Evolutionary conservation across 2,113 vertebrate species (phyloP), one percentile per base, ranked within the genome.

Genomic region (Balaenoptera acutorostrata): DNA sequence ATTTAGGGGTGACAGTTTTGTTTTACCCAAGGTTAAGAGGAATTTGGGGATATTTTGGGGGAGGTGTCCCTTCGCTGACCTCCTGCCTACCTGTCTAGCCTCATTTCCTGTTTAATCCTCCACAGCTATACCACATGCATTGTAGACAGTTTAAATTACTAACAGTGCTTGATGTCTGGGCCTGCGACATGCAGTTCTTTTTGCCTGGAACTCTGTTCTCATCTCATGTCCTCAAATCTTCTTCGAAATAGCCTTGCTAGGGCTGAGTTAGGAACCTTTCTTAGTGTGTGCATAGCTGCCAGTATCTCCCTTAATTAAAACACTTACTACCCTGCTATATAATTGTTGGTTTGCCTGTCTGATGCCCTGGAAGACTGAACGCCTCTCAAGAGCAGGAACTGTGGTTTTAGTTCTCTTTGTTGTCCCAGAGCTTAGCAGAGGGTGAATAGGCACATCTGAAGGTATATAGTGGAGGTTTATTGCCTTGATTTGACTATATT

Each of bases 21-120:
- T 96, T 96, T 96, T 96, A 72, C 31, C 14, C 31, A 85, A 33
- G 71, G 31, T 91, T 41, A 86, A 90, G 80, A 88, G 36, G 69
- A 85, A 77, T 72, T 55, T 81, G 87, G 49, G 63, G 55, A 55
- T 12, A 10, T 69, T 68, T 7, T 66, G 27, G 57, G 23, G 17
- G n/a, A 88, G 71, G 4, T 77, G 5, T 71, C 55, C 75, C 55
- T 69, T 95, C 52, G 25, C 8, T 88, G 64, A 88, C 25, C n/a
- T 88, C 29, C 31, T 95, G 46, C 39, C 20, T 92, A 18, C 57
- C 57, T 88, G 36, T 88, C 71, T 55, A 52, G 14, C 23, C 23
- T 36, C 41, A 77, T 81, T 95, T 94, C 36, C 33, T 88, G 5
- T 74, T 63, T 84, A 36, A 0, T 69, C 59, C 14, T 66, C 36